Conservation (phyloP, 2,113 vertebrate genomes). For the Glaucomys volans region DNA sequence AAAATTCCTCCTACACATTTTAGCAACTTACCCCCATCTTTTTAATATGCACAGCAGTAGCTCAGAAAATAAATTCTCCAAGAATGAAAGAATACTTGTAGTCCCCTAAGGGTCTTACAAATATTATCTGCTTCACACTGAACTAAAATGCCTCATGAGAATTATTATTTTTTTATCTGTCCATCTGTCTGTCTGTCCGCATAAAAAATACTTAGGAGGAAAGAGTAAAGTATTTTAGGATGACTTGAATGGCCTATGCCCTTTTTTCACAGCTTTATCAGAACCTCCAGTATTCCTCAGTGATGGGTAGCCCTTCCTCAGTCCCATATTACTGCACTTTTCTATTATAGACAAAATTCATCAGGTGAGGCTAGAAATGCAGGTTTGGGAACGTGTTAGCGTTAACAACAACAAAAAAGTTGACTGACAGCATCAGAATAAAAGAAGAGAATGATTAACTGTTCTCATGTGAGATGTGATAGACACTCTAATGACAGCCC, state of each 20-base stretch:
- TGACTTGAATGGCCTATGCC: background rate
- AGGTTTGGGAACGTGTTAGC: background rate
- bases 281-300: background rate
- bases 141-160: background rate
- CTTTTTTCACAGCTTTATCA: background rate
- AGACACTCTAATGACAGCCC: no score
- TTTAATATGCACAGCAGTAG: background rate
- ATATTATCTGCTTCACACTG: background rate
- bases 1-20: background rate
- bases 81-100: background rate
- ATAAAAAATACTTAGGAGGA: background rate
- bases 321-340: background rate
- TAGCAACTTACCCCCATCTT: background rate
- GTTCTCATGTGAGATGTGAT: background rate
- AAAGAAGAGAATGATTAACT: background rate
- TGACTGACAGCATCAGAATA: background rate
- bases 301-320: background rate
- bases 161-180: background rate
- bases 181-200: background rate
- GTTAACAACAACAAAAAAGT: background rate
- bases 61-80: constrained; percentile 9
- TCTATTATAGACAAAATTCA: background rate
- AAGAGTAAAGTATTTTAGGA: background rate
- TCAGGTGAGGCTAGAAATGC: background rate
- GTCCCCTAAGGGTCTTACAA: background rate